Percentiles rank a stretch among this genome's conserved stretches.
Evolutionary conservation across 2,888 invertebrate genomes (phyloP).

Genomic region (Dryomyza anilis): DNA sequence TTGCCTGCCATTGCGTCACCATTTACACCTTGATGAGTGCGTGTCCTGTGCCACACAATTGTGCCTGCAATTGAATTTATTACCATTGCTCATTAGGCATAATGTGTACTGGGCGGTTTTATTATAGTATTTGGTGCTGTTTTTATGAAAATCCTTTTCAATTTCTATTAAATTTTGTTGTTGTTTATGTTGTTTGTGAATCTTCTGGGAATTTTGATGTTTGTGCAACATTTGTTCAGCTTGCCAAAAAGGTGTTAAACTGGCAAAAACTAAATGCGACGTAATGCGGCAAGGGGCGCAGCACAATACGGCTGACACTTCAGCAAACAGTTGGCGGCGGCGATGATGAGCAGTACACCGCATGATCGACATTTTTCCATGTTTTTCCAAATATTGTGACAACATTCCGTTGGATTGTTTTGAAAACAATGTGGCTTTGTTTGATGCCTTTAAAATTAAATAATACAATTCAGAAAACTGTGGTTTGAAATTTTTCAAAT

Average conservation of each 20-base stretch:
- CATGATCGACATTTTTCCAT: background rate
- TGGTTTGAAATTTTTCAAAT: too few species aligned
- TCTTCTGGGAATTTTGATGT: conserved; percentile 7
- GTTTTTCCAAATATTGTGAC: background rate
- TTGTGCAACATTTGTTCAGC: conserved; percentile 13
- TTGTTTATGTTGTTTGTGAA: conserved; percentile 17
- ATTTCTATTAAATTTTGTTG: background rate
- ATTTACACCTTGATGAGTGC: background rate
- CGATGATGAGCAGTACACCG: background rate
- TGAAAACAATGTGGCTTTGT: background rate
- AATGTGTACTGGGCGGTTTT: conserved; percentile 3
- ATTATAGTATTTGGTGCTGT: background rate
- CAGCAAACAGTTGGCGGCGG: background rate
- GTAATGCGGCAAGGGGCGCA: too few species aligned
- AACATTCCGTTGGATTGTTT: background rate
- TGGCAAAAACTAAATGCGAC: conserved; percentile 1
- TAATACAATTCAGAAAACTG: too few species aligned
- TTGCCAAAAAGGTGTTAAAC: conserved; percentile 25
- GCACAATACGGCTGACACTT: too few species aligned
- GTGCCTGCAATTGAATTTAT: conserved; percentile 22
- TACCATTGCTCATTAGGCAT: conserved; percentile 18
- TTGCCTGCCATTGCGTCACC: background rate
- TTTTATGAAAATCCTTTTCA: too few species aligned
- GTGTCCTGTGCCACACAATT: background rate
- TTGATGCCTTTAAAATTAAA: too few species aligned